These are phyloP conservation scores for Tigriopus japonicus DNA, from an alignment of 1,140 invertebrate genomes.

Conservation along the genomic window DNA sequence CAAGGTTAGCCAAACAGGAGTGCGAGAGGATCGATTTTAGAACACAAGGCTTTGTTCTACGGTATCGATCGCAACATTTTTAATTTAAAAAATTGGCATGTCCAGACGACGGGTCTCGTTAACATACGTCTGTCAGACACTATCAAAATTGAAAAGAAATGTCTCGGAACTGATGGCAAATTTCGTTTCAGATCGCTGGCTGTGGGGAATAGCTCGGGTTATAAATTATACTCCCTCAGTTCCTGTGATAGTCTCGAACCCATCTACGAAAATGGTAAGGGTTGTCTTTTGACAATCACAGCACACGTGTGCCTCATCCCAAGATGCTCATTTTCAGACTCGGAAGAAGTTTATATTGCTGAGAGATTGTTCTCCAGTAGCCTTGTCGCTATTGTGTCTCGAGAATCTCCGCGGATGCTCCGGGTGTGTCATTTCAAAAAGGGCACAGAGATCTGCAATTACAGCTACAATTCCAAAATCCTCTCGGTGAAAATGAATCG, in stretches of 20 bases:
- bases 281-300: slow-evolving; percentile 5
- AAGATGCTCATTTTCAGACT: slow-evolving; percentile 30
- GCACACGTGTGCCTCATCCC: neutral
- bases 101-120: too few relatives aligned
- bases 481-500: slow-evolving; percentile 88
- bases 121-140: too few relatives aligned
- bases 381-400: slow-evolving; percentile 80
- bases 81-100: too few relatives aligned
- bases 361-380: slow-evolving; percentile 93
- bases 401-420: slow-evolving; percentile 73
- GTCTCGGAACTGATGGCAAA: too few relatives aligned
- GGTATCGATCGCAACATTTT: too few relatives aligned
- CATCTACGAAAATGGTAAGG: slow-evolving; percentile 59
- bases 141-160: too few relatives aligned
- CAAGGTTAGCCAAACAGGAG: too few relatives aligned
- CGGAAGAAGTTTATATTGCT: slow-evolving; percentile 77
- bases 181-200: slow-evolving; percentile 55
- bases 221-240: slow-evolving; percentile 64
- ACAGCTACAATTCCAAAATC: slow-evolving; percentile 91
- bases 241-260: slow-evolving; percentile 65
- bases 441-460: slow-evolving; percentile 94
- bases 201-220: slow-evolving; percentile 69
- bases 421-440: slow-evolving; percentile 97
- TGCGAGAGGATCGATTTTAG: too few relatives aligned
- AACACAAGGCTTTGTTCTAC: too few relatives aligned